Conservation (phyloP, 2,797 vertebrate species). For the Ptychadena robeensis region DNA sequence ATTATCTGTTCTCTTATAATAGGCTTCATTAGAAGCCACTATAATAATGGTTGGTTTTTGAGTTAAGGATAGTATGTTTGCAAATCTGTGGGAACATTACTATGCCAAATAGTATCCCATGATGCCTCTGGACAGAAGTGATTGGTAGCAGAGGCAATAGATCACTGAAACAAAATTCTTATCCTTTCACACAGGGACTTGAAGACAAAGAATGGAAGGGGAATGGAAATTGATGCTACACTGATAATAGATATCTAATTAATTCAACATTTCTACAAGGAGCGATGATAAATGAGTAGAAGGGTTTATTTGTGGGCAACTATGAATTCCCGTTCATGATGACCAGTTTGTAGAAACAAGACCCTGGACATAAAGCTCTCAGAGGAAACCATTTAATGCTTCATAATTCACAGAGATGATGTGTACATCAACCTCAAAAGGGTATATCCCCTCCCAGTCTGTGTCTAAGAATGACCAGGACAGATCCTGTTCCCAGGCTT, state of each 20-base stretch:
- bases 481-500: too few relatives aligned
- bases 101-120: neutral
- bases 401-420: neutral
- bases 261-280: constrained; percentile 61
- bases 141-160: constrained; percentile 15
- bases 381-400: neutral
- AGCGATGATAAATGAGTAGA: constrained; percentile 68
- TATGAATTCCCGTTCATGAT: constrained; percentile 67
- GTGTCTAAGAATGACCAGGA: too few relatives aligned
- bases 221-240: constrained; percentile 69
- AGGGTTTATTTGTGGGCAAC: constrained; percentile 63
- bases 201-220: constrained; percentile 63
- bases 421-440: neutral
- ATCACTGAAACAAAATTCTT: constrained; percentile 14
- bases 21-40: neutral
- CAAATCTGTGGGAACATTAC: constrained; percentile 3
- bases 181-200: constrained; percentile 27
- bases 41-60: neutral
- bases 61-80: neutral
- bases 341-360: constrained; percentile 65
- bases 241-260: constrained; percentile 69
- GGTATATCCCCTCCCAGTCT: too few relatives aligned
- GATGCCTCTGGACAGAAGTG: constrained; percentile 21
- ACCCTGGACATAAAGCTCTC: neutral
- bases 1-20: too few relatives aligned